Base-by-base conservation (phyloP, 2,888 invertebrate genomes). In the Sphaerophoria rueppellii region DNA sequence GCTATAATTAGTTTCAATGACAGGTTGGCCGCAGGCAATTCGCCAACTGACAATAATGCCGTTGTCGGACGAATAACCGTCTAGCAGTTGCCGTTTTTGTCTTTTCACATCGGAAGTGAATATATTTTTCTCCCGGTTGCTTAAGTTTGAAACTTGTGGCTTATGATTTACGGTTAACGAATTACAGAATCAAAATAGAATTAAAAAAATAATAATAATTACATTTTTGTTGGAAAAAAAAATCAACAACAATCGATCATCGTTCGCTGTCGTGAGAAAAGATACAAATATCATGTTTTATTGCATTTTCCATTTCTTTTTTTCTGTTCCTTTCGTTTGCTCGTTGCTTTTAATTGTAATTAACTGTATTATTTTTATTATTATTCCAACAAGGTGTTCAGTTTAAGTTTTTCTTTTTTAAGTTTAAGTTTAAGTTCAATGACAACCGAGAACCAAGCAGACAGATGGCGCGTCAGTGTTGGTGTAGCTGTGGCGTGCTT, bases 1-100 rank as follows among this genome's bases (percentile, higher is more conserved):
- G 70, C 75, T 83, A 83, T 83, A 69, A 69, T 76, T 83, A 83
- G 83, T 76, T 52, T 80, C 83, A 83, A 83, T 83, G 83, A 72
- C 80, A 83, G 60, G 35, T 75, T 67, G 74, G 55, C 65, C 67
- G 43, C 71, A 75, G 80, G 83, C 80, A 79, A 37, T 71, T 58
- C 37, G 83, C 83, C 80, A 83, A 83, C 75, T 80, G 83, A 80
- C 83, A 83, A 50, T 82, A 37, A 46, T 61, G 75, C 71, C 75
- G 70, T 61, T 61, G 75, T 65, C 75, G 70, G 61, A 14, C 54
- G 34, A 65, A 40, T 37, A 50, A 65, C n/a, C 74, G 60, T 67
- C 43, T 58, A 24, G 40, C 7, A 50, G 12, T 32, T 65, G 57
- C 55, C 46, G 50, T 83, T 80, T 83, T 75, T 76, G 75, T 83